A percentile compares a stretch with the other conserved stretches of the same genome.
These are phyloP conservation scores for Bellardia pandia DNA, from an alignment of 2,888 invertebrate genomes.

Conservation along the genomic window DNA sequence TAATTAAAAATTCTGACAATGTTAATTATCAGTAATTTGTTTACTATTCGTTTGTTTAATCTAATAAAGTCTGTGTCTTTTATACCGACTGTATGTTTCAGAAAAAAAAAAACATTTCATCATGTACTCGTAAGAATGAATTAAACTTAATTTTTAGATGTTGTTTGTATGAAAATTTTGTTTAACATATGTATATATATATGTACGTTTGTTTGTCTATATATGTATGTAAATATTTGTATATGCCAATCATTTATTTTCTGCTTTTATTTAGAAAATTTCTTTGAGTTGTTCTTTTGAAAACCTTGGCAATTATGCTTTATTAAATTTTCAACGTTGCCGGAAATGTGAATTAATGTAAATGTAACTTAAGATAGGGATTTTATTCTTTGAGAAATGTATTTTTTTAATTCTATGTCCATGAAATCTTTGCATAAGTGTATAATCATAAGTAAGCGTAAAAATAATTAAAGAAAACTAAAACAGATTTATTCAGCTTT, in stretches of 20 bases:
- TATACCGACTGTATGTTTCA: too few relatives aligned
- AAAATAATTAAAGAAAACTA: neutral
- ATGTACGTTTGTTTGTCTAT: neutral
- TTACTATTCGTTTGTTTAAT: too few relatives aligned
- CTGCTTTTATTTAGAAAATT: neutral
- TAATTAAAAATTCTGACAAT: too few relatives aligned
- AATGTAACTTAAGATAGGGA: neutral
- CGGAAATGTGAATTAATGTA: neutral
- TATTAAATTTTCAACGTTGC: neutral
- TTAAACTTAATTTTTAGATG: neutral
- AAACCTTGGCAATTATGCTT: neutral
- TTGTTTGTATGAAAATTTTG: neutral
- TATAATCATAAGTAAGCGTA: too few relatives aligned
- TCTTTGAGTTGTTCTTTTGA: neutral
- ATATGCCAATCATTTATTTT: neutral
- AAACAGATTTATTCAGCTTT: too few relatives aligned
- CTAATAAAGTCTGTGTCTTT: too few relatives aligned
- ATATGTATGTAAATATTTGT: neutral
- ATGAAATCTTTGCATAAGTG: too few relatives aligned
- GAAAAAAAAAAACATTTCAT: too few relatives aligned
- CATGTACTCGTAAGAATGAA: too few relatives aligned
- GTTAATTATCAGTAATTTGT: too few relatives aligned
- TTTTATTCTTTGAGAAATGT: neutral
- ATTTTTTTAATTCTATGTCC: too few relatives aligned
- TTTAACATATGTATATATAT: neutral